Conservation (phyloP, 2,888 invertebrate species). For the Oxyteleia sp. region DNA sequence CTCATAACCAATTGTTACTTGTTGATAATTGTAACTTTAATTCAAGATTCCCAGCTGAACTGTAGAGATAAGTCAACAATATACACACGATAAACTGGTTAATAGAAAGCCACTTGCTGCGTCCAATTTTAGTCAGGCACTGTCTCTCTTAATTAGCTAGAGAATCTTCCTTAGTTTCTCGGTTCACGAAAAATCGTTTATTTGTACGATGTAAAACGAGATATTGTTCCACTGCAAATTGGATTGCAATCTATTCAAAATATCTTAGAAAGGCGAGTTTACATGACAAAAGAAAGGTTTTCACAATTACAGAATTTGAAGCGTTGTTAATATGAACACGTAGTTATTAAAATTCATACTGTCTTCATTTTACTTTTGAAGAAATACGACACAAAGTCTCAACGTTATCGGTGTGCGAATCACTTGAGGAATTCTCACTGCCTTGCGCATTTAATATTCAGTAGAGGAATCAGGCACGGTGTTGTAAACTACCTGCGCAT, state of each 20-base stretch:
- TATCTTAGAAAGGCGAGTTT: no score
- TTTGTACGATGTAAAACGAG: no score
- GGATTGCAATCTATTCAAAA: no score
- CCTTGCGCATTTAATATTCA: conserved; percentile 55
- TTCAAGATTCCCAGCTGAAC: conserved; percentile 27
- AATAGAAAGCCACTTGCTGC: conserved; percentile 47
- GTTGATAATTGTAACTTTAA: conserved; percentile 58
- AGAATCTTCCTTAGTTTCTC: conserved; percentile 18
- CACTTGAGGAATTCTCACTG: conserved; percentile 53
- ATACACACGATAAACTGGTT: conserved; percentile 22
- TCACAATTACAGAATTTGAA: no score
- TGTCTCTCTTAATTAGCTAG: conserved; percentile 23
- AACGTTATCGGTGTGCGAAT: conserved; percentile 56
- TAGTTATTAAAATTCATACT: conserved; percentile 56
- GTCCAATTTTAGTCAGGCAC: conserved; percentile 4
- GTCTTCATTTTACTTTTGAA: conserved; percentile 59
- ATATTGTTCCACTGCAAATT: no score
- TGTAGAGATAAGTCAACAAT: conserved; percentile 49
- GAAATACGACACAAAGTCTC: conserved; percentile 49
- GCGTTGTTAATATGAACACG: no score
- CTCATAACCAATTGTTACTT: conserved; percentile 55
- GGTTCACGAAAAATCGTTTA: background rate
- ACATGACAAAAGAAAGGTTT: no score
- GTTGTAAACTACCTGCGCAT: conserved; percentile 53
- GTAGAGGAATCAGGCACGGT: conserved; percentile 39